phyloP scores from a whole-genome alignment of 37 sponge, comb jelly and placozoan genomes.

The Cliona cf. orientalis region DNA sequence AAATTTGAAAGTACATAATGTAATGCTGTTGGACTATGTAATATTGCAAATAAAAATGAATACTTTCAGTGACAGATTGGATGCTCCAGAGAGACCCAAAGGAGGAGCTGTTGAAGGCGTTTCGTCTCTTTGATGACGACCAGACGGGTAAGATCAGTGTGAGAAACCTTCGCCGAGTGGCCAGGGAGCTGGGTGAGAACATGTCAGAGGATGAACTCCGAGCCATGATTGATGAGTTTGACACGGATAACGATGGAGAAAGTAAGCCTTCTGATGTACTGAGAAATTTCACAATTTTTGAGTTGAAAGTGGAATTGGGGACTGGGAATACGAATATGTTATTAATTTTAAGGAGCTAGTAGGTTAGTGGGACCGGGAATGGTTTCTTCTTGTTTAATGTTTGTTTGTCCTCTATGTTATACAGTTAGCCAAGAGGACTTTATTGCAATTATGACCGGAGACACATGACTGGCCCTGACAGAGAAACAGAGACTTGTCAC shows the following conservation, averaged over 20 bases:
- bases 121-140: slow-evolving; percentile 96
- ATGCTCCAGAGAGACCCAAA: slow-evolving; percentile 90
- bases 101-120: slow-evolving; percentile 95
- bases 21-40: too few relatives aligned
- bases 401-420: slow-evolving; percentile 12
- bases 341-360: too few relatives aligned
- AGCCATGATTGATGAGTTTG: slow-evolving; percentile 99
- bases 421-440: slow-evolving; percentile 88
- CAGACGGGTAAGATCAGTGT: slow-evolving; percentile 94
- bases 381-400: background rate
- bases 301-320: background rate
- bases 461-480: slow-evolving; percentile 40
- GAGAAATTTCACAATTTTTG: background rate
- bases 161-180: slow-evolving; percentile 92
- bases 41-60: too few relatives aligned
- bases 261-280: slow-evolving; percentile 65
- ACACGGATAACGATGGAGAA: slow-evolving; percentile 95
- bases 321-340: background rate
- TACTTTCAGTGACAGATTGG: slow-evolving; percentile 91
- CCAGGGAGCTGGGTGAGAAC: slow-evolving; percentile 96
- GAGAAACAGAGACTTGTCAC: background rate
- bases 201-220: slow-evolving; percentile 97
- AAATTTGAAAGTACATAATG: too few relatives aligned
- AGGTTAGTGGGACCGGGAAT: too few relatives aligned
- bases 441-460: slow-evolving; percentile 93